A percentile compares a stretch with the other conserved stretches of the same genome.
Evolutionary conservation across 2,113 vertebrate species (phyloP).

Genomic region (Bagarius yarrelli): DNA sequence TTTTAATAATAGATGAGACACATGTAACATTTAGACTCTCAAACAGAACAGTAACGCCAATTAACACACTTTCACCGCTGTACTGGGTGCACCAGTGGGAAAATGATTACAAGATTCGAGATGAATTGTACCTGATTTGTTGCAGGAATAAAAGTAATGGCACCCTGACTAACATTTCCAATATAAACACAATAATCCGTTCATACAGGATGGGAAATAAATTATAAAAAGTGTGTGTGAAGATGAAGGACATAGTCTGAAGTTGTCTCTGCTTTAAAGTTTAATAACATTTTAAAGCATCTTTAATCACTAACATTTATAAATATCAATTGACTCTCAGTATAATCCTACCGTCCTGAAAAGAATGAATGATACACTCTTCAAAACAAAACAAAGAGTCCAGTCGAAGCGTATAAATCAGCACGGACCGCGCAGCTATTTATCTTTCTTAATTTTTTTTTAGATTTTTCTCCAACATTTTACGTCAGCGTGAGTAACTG

Average conservation of each 20-base stretch:
- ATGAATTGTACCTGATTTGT: background rate
- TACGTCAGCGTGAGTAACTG: background rate
- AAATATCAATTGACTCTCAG: background rate
- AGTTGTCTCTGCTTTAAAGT: background rate
- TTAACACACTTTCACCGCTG: background rate
- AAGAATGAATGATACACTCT: background rate
- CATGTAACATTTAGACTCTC: background rate
- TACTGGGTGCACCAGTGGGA: background rate
- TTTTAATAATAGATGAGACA: constrained; percentile 10
- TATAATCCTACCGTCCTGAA: background rate
- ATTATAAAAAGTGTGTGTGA: background rate
- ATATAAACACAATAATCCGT: background rate
- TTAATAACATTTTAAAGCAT: background rate
- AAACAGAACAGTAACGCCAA: background rate
- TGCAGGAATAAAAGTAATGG: background rate
- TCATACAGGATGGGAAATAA: background rate
- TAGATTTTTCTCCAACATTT: background rate
- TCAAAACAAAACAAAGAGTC: background rate
- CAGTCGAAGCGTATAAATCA: background rate
- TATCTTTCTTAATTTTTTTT: background rate
- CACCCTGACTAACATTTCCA: background rate
- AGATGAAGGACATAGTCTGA: background rate
- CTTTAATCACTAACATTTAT: background rate
- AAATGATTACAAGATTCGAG: no score
- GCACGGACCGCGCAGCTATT: background rate